Base-by-base conservation (phyloP, 2,888 invertebrate genomes). In the Synergus japonicus region DNA sequence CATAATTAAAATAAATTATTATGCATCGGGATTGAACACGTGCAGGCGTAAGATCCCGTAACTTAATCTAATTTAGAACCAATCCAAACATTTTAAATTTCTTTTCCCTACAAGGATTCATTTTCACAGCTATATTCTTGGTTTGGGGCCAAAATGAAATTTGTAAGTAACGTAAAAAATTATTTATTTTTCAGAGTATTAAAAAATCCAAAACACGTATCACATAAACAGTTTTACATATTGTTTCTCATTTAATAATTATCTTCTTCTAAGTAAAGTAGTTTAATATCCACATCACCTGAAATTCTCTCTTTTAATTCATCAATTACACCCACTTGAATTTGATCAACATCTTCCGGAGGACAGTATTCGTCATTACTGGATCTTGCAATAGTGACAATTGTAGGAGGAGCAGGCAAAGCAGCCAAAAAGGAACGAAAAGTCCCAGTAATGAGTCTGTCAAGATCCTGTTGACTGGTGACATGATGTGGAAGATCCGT, bases 301-400 rank as follows among this genome's bases (percentile, higher is more conserved):
- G 86, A 89, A 18, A 91, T 79, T 79, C 88, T 88, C 76, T 87
- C 83, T 46, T 86, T 93, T 58, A 97, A 91, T 79, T 94, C 93
- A 78, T 94, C 91, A 73, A 96, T 86, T 8, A 96, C 96, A 60
- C 93, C 93, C 12, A 94, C 93, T 91, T 98, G 97, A 83, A 98
- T 97, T 67, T 93, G 92, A 79, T 97, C 96, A 49, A 98, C 97
- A 92, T 97, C 96, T 89, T 96, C 94, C 22, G 94, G 93, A 0
- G 98, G 98, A 87, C 98, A 98, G 90, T 98, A 98, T 84, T 97
- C 97, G 89, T 98, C 98, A 64, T 95, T 95, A 76, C 97, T 96
- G 0, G 98, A 98, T 87, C 97, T 91, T 0, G 98, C 96, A 73
- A 98, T 94, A 0, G 98, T 98, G 65, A 98, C 93, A 43, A 96